Evolutionary conservation across 2,797 vertebrate genomes (phyloP), one percentile per base, ranked within the genome.

Genomic region (Onychomys leucogaster): DNA sequence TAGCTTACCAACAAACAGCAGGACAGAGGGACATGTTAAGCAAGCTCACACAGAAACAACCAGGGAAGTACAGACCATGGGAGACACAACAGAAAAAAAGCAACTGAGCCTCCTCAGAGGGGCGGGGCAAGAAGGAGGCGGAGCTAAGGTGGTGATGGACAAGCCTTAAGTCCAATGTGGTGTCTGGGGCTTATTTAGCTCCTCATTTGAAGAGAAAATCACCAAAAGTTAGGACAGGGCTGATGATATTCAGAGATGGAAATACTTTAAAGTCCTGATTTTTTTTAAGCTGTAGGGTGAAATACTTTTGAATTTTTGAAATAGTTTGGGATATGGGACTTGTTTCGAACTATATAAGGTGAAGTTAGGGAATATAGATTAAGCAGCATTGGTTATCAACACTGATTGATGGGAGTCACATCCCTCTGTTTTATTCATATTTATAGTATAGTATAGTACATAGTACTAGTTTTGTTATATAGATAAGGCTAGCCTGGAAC

Each of bases 51-150:
- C 59, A 86, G 93, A 94, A 87, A 17, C 86, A 90, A 96, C 88
- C 89, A 92, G 91, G 52, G 92, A 92, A 97, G 91, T 57, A 46
- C 41, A 94, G 83, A 75, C 86, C 95, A 94, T 93, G 92, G 90
- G 88, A 95, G 95, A 94, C 5, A 14, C 57, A 80, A 27, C 78
- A 86, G 83, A 67, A 88, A 94, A 94, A 94, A 93, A 97, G 49
- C 34, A 92, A 80, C 32, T 0, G 23, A 77, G 55, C 91, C 92
- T 91, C 89, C 96, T 94, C 49, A 49, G n/a, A 49, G 14, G 55
- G 84, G 61, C 21, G 13, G 19, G 49, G 83, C 16, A n/a, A 83
- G 77, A 0, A 86, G 57, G 0, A 61, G 63, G 41, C 73, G 12
- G 27, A 91, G 92, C 7, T 63, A 59, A 77, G n/a, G 81, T 3